Evolutionary conservation across 2,888 invertebrate species (phyloP).

Genomic region (Drosophila flavopinicola): DNA sequence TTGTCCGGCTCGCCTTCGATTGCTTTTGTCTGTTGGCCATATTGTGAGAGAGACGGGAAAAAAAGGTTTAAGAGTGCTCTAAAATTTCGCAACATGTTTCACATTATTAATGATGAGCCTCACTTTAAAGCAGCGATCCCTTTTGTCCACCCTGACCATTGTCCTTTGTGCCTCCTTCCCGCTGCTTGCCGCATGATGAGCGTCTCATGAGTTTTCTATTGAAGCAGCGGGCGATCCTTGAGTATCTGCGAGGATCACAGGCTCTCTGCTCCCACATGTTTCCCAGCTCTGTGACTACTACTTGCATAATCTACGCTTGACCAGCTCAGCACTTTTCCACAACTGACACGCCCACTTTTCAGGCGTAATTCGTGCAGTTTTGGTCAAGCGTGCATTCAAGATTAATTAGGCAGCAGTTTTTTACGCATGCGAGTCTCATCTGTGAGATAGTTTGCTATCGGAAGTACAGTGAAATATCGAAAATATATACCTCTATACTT

Average conservation of each 20-base stretch:
- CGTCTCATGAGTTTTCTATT: slow-evolving; percentile 59
- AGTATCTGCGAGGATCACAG: slow-evolving; percentile 1
- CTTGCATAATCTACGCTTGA: slow-evolving; percentile 63
- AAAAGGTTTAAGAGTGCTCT: slow-evolving; percentile 71
- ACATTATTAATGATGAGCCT: slow-evolving; percentile 72
- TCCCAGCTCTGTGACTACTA: slow-evolving; percentile 2
- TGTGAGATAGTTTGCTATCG: slow-evolving; percentile 1
- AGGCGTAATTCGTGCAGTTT: slow-evolving; percentile 46
- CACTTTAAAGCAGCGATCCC: slow-evolving; percentile 33
- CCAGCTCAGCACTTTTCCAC: slow-evolving; percentile 25
- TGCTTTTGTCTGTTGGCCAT: slow-evolving; percentile 72
- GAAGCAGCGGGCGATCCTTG: slow-evolving; percentile 49
- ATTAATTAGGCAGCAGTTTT: slow-evolving; percentile 42
- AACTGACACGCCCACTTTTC: slow-evolving; percentile 22
- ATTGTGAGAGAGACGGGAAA: slow-evolving; percentile 51
- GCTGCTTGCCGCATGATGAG: slow-evolving; percentile 54
- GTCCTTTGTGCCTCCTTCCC: slow-evolving; percentile 28
- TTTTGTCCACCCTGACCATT: slow-evolving; percentile 48
- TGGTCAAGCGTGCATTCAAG: slow-evolving; percentile 50
- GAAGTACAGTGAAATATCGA: neutral
- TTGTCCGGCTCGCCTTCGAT: slow-evolving; percentile 58
- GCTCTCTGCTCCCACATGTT: slow-evolving; percentile 54
- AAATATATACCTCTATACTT: neutral
- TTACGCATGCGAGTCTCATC: slow-evolving; percentile 2
- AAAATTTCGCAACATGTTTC: slow-evolving; percentile 79